A percentile compares a stretch with the other conserved stretches of the same genome.
phyloP scores from a whole-genome alignment of 2,888 invertebrate species.

The Labia minor region DNA sequence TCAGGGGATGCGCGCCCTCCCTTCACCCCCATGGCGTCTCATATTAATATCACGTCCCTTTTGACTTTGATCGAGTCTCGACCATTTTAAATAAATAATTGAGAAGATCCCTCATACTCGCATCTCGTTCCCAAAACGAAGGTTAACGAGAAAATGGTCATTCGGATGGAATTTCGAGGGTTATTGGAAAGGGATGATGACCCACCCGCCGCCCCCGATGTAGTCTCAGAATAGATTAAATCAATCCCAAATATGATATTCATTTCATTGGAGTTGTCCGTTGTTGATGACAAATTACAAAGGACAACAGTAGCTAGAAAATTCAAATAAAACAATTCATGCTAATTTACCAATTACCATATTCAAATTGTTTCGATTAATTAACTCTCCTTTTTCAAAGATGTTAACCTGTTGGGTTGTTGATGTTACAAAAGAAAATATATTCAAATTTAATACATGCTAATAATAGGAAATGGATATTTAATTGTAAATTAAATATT shows the following conservation, averaged over 20 bases:
- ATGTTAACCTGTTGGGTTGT: not conserved
- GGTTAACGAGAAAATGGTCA: slow-evolving; percentile 1
- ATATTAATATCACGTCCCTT: slow-evolving; percentile 24
- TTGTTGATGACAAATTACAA: not conserved
- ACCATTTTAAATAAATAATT: slow-evolving; percentile 7
- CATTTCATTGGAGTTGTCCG: too few species aligned
- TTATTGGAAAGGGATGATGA: too few species aligned
- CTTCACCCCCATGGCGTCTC: slow-evolving; percentile 19
- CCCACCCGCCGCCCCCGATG: not conserved
- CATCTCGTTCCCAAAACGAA: too few species aligned
- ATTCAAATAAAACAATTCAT: not conserved
- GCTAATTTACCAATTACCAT: not conserved
- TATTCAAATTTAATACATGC: slow-evolving; percentile 3
- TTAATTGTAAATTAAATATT: not conserved
- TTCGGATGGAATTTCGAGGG: not conserved
- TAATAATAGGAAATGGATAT: slow-evolving; percentile 13
- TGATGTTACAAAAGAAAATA: not conserved
- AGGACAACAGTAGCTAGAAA: not conserved
- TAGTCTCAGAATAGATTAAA: not conserved
- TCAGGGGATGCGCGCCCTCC: slow-evolving; percentile 20
- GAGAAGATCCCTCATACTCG: too few species aligned
- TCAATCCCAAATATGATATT: not conserved
- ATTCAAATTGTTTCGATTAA: slow-evolving; percentile 13
- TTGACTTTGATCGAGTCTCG: slow-evolving; percentile 13
- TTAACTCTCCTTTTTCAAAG: not conserved